Evolutionary conservation across 2,797 vertebrate genomes (phyloP).

Genomic region (Petrocephalus sullivani): DNA sequence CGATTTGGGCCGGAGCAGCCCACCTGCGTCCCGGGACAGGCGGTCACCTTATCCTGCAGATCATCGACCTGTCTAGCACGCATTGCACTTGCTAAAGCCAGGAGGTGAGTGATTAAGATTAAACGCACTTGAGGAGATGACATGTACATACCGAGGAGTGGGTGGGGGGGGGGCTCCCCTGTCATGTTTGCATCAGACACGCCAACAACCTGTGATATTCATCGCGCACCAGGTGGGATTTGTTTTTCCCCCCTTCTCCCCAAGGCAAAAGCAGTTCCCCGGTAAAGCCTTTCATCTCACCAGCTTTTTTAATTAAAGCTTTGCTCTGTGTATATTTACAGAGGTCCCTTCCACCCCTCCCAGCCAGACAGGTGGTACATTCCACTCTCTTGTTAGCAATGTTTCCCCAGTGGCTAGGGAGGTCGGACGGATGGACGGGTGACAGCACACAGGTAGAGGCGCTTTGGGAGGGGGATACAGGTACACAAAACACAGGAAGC

Average conservation of each 20-base stretch:
- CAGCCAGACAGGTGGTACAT: slow-evolving; percentile 17
- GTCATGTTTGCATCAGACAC: not conserved
- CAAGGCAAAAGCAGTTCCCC: slow-evolving; percentile 16
- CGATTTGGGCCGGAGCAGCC: not conserved
- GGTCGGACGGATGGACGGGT: not conserved
- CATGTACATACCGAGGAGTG: not conserved
- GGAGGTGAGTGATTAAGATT: slow-evolving; percentile 25
- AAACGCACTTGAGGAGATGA: slow-evolving; percentile 15
- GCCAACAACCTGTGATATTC: slow-evolving; percentile 10
- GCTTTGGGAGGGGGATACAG: not conserved
- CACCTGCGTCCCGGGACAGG: not conserved
- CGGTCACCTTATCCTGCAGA: not conserved
- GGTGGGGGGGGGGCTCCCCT: not conserved
- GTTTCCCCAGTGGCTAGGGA: not conserved
- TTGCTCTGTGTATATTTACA: slow-evolving; percentile 9
- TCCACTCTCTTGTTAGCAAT: not conserved
- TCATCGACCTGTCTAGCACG: not conserved
- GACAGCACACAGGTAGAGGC: not conserved
- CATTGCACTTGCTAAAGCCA: not conserved
- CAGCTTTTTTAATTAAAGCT: slow-evolving; percentile 24
- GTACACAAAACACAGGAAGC: slow-evolving; percentile 17
- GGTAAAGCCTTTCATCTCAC: slow-evolving; percentile 22
- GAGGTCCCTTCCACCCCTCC: not conserved
- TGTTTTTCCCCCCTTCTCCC: not conserved
- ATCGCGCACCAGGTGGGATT: slow-evolving; percentile 12